These are phyloP conservation scores for Actinopyga echinites DNA, from an alignment of 53 echinoderm and acorn worm genomes.

Conservation along the genomic window DNA sequence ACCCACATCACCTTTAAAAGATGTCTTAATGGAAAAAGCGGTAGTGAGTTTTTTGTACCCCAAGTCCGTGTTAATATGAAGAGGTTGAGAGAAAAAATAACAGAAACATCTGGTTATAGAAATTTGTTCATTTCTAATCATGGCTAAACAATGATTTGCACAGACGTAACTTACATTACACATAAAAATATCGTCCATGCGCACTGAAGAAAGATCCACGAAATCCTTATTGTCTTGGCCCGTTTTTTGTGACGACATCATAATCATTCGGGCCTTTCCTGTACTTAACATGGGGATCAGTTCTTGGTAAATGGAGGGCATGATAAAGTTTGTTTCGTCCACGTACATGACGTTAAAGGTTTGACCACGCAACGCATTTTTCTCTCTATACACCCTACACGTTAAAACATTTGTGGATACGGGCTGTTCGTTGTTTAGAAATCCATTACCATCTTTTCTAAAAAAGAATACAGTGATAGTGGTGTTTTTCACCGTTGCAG, in stretches of 20 bases:
- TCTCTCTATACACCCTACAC: background rate
- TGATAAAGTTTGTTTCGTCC: slow-evolving; percentile 21
- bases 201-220: background rate
- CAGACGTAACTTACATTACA: background rate
- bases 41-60: background rate
- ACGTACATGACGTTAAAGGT: slow-evolving; percentile 16
- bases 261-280: slow-evolving; percentile 3
- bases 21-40: background rate
- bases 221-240: slow-evolving; percentile 11
- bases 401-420: background rate
- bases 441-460: background rate
- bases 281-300: slow-evolving; percentile 5
- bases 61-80: background rate
- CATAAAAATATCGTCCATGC: background rate
- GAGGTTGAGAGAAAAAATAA: slow-evolving; percentile 4
- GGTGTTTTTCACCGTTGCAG: background rate
- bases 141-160: background rate
- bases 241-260: slow-evolving; percentile 1
- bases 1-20: background rate
- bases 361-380: slow-evolving; percentile 1
- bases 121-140: background rate
- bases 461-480: slow-evolving; percentile 12
- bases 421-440: background rate
- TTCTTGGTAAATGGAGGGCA: slow-evolving; percentile 4
- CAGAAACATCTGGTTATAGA: background rate